These are phyloP conservation scores for Typhlichthys eigenmanni DNA, from an alignment of 2,797 vertebrate species.

Conservation along the genomic window DNA sequence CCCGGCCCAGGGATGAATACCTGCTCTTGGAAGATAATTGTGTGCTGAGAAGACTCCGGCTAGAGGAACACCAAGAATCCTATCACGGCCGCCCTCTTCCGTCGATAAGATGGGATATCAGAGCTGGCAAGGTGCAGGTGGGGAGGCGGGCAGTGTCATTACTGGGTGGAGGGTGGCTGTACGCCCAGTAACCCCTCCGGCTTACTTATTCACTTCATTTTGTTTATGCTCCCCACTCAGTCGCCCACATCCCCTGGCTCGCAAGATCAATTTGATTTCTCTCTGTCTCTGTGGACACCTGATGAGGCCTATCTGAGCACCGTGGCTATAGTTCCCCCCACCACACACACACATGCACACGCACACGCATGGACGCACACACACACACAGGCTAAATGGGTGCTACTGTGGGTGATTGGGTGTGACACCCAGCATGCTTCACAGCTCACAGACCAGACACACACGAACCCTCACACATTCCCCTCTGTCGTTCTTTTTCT, in stretches of 20 bases:
- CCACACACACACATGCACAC: conserved; percentile 30
- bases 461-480: too few relatives aligned
- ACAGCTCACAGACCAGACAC: conserved; percentile 30
- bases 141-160: conserved; percentile 62
- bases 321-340: conserved; percentile 28
- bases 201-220: conserved; percentile 59
- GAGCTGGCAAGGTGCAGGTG: conserved; percentile 62
- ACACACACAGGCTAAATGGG: conserved; percentile 30
- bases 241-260: conserved; percentile 56
- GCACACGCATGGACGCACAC: neutral
- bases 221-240: conserved; percentile 63
- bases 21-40: conserved; percentile 71
- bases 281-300: conserved; percentile 46
- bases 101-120: conserved; percentile 55
- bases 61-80: conserved; percentile 54
- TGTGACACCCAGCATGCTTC: conserved; percentile 43
- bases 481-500: too few relatives aligned
- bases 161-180: conserved; percentile 36
- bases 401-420: conserved; percentile 44
- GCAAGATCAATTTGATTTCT: conserved; percentile 68
- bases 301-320: conserved; percentile 34
- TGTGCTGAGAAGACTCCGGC: conserved; percentile 56
- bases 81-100: conserved; percentile 57
- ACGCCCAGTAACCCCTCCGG: conserved; percentile 48
- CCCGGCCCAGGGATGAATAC: conserved; percentile 52